A percentile compares a stretch with the other conserved stretches of the same genome.
These are phyloP conservation scores for Gymnodraco acuticeps DNA, from an alignment of 2,797 vertebrate genomes.

Conservation along the genomic window DNA sequence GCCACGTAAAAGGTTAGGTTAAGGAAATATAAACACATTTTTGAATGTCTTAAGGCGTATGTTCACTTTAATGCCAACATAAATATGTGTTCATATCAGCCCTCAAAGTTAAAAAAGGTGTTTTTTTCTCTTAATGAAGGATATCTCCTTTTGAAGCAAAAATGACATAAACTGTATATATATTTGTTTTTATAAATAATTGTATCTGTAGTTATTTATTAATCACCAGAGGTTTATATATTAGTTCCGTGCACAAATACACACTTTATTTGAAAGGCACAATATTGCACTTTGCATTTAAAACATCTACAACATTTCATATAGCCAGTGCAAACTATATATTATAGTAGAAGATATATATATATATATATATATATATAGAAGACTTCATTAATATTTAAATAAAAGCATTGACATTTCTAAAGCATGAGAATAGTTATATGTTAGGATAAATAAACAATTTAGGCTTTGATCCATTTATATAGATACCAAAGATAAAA, in stretches of 20 bases:
- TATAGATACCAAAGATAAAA: background rate
- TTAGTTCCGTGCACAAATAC: background rate
- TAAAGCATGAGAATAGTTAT: background rate
- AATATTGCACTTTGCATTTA: background rate
- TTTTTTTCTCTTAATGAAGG: background rate
- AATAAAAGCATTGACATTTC: background rate
- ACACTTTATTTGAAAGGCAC: background rate
- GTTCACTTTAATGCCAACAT: background rate
- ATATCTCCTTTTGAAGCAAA: background rate
- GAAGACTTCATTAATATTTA: background rate
- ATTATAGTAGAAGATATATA: too few relatives aligned
- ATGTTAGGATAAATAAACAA: background rate
- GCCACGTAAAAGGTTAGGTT: background rate
- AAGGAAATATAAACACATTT: background rate
- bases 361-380: too few relatives aligned
- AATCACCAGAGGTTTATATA: background rate
- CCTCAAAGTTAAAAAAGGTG: background rate
- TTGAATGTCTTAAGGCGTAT: background rate
- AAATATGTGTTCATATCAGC: slow-evolving; percentile 1
- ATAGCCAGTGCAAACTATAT: background rate
- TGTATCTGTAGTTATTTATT: background rate
- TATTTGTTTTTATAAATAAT: background rate
- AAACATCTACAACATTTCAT: background rate
- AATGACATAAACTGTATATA: too few relatives aligned
- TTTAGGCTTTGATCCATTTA: slow-evolving; percentile 7